phyloP scores from a whole-genome alignment of 2,888 invertebrate genomes.

The Cheilosia grossa region DNA sequence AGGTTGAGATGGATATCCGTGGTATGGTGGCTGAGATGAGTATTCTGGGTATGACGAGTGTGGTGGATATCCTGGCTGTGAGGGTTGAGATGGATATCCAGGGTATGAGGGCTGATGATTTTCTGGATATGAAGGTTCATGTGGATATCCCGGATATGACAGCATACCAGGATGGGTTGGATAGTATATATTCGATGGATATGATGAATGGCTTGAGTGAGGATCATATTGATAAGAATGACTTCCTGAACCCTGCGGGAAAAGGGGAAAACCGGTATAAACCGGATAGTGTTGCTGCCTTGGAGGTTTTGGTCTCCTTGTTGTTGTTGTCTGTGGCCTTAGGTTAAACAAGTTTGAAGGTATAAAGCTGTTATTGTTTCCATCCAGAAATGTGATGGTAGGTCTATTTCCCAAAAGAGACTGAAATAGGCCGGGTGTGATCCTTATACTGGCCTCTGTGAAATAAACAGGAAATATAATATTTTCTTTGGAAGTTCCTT shows the following conservation, averaged over 20 bases:
- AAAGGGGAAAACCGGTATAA: no score
- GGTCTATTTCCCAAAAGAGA: constrained; percentile 43
- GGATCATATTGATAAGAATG: no score
- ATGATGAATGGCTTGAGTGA: no score
- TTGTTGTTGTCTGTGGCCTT: neutral
- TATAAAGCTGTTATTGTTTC: neutral
- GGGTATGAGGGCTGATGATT: constrained; percentile 10
- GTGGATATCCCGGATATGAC: no score
- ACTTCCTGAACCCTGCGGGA: no score
- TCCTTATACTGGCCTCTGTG: constrained; percentile 21
- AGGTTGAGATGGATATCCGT: neutral
- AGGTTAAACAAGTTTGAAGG: neutral
- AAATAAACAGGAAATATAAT: neutral
- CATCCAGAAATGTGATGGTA: neutral
- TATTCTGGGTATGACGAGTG: neutral
- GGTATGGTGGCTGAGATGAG: constrained; percentile 12
- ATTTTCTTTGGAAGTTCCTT: neutral
- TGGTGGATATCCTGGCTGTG: neutral
- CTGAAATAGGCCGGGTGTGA: constrained; percentile 29
- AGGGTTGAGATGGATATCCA: no score
- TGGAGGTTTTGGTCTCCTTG: neutral
- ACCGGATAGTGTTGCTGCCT: no score
- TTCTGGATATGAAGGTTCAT: neutral
- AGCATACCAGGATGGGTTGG: no score
- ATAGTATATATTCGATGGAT: no score